These are phyloP conservation scores for Arbacia lixula DNA, from an alignment of 53 echinoderm and acorn worm genomes.

Conservation along the genomic window DNA sequence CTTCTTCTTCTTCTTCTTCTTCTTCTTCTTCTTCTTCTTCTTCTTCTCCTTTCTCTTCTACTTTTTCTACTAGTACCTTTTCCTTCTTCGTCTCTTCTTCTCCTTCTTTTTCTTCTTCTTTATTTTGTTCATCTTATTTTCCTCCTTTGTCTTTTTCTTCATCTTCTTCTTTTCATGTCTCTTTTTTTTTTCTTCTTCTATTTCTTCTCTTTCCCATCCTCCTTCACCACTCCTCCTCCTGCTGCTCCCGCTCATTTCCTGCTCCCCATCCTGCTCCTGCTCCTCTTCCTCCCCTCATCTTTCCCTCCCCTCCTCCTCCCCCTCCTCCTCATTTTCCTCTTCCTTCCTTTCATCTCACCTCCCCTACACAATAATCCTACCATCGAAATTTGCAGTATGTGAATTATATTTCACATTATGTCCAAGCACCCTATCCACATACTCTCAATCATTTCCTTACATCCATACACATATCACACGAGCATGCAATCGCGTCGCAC, in stretches of 20 bases:
- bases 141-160: not conserved
- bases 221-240: not conserved
- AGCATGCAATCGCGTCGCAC: too few relatives aligned
- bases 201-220: not conserved
- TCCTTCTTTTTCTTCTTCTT: not conserved
- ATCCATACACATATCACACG: too few relatives aligned
- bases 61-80: not conserved
- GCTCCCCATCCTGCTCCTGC: not conserved
- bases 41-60: not conserved
- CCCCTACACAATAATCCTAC: too few relatives aligned
- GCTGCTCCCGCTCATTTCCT: too few relatives aligned
- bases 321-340: too few relatives aligned
- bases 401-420: too few relatives aligned
- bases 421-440: too few relatives aligned
- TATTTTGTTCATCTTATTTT: not conserved
- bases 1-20: not conserved
- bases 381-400: too few relatives aligned
- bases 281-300: not conserved
- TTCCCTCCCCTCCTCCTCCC: not conserved
- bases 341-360: too few relatives aligned
- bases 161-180: not conserved
- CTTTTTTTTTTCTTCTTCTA: not conserved
- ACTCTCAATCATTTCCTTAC: too few relatives aligned
- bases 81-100: not conserved
- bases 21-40: not conserved